Conservation (phyloP, 2,113 vertebrate genomes). For the Equus przewalskii region DNA sequence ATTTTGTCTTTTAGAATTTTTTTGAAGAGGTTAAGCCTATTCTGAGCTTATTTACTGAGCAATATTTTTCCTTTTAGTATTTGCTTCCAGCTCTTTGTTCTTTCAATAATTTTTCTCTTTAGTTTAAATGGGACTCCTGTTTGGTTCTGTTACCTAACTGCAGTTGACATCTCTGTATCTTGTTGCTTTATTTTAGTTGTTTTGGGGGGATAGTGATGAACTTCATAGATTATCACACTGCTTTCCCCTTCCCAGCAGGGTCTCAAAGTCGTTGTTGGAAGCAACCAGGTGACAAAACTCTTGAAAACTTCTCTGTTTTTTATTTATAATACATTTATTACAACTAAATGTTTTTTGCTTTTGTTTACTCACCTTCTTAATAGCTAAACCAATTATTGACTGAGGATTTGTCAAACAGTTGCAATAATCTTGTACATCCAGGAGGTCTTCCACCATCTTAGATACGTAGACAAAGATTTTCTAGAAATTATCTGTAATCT, state of each 20-base stretch:
- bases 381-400: not conserved
- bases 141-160: not conserved
- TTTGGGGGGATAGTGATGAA: not conserved
- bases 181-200: not conserved
- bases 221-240: not conserved
- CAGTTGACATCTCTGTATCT: not conserved
- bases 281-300: not conserved
- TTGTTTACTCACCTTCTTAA: not conserved
- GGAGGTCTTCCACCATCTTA: not conserved
- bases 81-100: not conserved
- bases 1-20: not conserved
- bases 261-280: not conserved
- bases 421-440: not conserved
- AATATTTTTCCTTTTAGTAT: not conserved
- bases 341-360: not conserved
- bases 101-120: not conserved
- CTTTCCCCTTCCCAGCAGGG: not conserved
- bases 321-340: slow-evolving; percentile 14
- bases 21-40: not conserved
- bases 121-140: not conserved
- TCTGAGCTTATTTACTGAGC: not conserved
- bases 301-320: not conserved
- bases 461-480: slow-evolving; percentile 17
- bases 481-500: not conserved
- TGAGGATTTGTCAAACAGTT: not conserved